Base-by-base conservation (phyloP, 2,113 vertebrate species). In the Anarrhichthys ocellatus region DNA sequence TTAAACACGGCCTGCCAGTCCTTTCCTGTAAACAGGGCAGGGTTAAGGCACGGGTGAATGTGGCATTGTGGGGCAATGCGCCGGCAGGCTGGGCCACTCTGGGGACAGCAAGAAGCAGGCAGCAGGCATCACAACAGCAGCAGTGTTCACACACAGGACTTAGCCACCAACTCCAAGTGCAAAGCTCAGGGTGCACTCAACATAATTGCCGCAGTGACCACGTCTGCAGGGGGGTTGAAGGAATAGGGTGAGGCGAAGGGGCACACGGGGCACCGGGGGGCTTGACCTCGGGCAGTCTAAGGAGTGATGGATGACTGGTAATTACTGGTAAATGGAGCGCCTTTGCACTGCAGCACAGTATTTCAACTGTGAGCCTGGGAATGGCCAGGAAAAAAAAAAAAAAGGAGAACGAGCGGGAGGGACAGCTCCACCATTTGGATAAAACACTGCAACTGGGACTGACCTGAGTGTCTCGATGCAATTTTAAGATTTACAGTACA, bases 241-340 rank as follows among this genome's bases (percentile, higher is more conserved):
- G 77, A 80, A 76, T 66, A 87, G 87, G 90, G 85, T 81, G 93
- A 90, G 65, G 87, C 84, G 72, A 88, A 82, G 88, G 89, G 91
- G 86, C 90, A 88, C 72, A 18, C 1, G 34, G 93, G 92, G 91
- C 87, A 87, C 80, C 73, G 69, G 82, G 89, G 89, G 91, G 85
- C 93, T 88, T 90, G 96, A 97, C 96, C 96, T 93, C 89, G 78
- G 88, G 89, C 95, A 96, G 95, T 95, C 92, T 94, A 92, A 73
- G 89, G 91, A 90, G 95, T 97, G 96, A 97, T 96, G 95, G 95
- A 96, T 96, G 94, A 92, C 88, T 93, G 92, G 91, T 95, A 96
- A 96, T 96, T 96, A 96, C 89, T 94, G 89, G 88, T 93, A 96
- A 96, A 96, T 93, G 93, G 90, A 94, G 94, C 92, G 87, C 91